Evolutionary conservation across 2,888 invertebrate genomes (phyloP), one percentile per base, ranked within the genome.

Genomic region (Andrena chrysosceles): DNA sequence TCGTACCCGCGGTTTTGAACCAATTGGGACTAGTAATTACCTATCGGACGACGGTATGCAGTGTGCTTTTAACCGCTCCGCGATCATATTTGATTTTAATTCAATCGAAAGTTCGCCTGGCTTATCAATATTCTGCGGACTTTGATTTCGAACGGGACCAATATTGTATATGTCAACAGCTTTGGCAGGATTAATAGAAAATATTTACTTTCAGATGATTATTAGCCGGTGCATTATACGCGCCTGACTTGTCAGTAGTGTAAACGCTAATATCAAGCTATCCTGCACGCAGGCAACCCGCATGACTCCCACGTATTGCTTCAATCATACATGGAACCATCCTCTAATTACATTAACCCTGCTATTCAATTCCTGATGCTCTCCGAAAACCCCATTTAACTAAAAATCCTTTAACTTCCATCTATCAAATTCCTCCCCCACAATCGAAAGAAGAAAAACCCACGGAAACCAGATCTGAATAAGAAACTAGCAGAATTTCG

Each of bases 21-120:
- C 33, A 71, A 71, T 71, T 49, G 33, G 49, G 8, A 23, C 8
- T 23, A 10, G 62, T 54, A 62, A 67, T 76, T 67, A 60, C 31
- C 31, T 76, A 49, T 35, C 10, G 29, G 2, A 16, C 59, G 7
- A 0, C 6, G 49, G 6, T 13, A 5, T 20, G 20, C 31, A 23
- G 49, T 52, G 16, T n/a, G n/a, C 49, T 62, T 71, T 59, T 42
- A 31, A 31, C 23, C 23, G 23, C 4, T 13, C 20, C 54, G 54
- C 23, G 23, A 26, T 10, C 23, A 26, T 10, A 26, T 56, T 56
- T 23, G 56, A 56, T 56, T 56, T 56, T 26, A 56, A 56, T 56
- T 56, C 23, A 26, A 56, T 56, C 13, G 26, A 23, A 56, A 20
- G 10, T 56, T 26, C 10, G 13, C 56, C 1, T 56, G 10, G 52